Conservation (phyloP, 2,888 invertebrate genomes). For the Hydrotaea diabolus region DNA sequence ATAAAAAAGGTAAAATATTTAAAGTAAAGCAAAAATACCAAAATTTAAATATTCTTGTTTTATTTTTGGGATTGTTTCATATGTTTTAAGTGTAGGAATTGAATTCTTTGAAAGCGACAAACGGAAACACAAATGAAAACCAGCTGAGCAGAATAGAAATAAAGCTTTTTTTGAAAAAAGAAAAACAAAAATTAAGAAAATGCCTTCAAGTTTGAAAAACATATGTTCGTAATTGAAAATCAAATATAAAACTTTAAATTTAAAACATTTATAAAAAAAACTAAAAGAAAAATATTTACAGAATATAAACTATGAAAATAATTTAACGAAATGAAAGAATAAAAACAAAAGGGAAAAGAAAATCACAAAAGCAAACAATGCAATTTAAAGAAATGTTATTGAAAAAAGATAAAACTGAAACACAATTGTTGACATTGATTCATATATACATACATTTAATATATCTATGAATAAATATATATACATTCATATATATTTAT, state of each 20-base stretch:
- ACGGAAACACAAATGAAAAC: conserved; percentile 6
- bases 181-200: conserved; percentile 36
- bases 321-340: conserved; percentile 2
- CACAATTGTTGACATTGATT: conserved; percentile 32
- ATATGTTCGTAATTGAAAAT: conserved; percentile 40
- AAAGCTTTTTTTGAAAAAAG: conserved; percentile 58
- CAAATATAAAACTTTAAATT: conserved; percentile 36
- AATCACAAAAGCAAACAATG: conserved; percentile 28
- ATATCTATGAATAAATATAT: conserved; percentile 5
- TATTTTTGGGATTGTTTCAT: background rate
- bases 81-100: conserved; percentile 65
- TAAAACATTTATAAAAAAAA: conserved; percentile 36
- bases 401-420: conserved; percentile 13
- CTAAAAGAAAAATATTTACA: background rate
- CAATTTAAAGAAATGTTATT: conserved; percentile 28
- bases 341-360: background rate
- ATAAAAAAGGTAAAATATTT: background rate
- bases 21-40: conserved; percentile 30
- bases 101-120: conserved; percentile 55
- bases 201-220: conserved; percentile 67
- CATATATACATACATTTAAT: conserved; percentile 30
- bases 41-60: conserved; percentile 44
- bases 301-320: background rate
- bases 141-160: conserved; percentile 12
- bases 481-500: background rate